These are phyloP conservation scores for Phyllotreta cruciferae DNA, from an alignment of 2,888 invertebrate species.

Conservation along the genomic window DNA sequence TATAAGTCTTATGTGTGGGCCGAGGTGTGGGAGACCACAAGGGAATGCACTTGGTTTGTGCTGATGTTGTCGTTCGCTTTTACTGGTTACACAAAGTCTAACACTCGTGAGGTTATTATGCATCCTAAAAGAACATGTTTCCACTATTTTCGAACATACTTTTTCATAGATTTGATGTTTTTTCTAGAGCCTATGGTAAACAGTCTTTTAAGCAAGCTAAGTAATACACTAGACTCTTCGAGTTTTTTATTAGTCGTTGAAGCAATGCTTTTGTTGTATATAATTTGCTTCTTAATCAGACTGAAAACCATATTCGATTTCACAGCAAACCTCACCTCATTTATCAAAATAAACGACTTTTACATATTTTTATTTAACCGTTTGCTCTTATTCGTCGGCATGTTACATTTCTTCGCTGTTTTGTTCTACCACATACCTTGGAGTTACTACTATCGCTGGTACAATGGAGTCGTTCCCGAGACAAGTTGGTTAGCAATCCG, in stretches of 20 bases:
- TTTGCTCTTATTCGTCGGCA: background rate
- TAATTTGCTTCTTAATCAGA: background rate
- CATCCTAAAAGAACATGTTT: constrained; percentile 12
- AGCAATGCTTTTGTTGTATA: background rate
- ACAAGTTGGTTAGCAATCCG: constrained; percentile 5
- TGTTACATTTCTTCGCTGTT: constrained; percentile 13
- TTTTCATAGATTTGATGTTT: constrained; percentile 21
- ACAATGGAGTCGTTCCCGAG: background rate
- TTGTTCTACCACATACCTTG: constrained; percentile 5
- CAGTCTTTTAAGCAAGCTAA: too few species aligned
- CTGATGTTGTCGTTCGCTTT: constrained; percentile 19
- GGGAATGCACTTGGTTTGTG: background rate
- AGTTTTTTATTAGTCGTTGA: background rate
- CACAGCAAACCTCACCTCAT: background rate
- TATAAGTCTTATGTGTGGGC: background rate
- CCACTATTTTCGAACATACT: constrained; percentile 27
- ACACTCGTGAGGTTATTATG: constrained; percentile 19
- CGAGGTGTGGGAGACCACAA: background rate
- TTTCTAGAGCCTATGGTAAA: background rate
- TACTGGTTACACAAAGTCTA: constrained; percentile 19
- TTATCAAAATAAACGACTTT: background rate
- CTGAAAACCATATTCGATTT: constrained; percentile 1
- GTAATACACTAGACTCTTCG: background rate
- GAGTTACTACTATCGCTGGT: background rate
- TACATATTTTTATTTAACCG: background rate